Evolutionary conservation across 2,797 vertebrate genomes (phyloP).

Genomic region (Siniperca obscura): DNA sequence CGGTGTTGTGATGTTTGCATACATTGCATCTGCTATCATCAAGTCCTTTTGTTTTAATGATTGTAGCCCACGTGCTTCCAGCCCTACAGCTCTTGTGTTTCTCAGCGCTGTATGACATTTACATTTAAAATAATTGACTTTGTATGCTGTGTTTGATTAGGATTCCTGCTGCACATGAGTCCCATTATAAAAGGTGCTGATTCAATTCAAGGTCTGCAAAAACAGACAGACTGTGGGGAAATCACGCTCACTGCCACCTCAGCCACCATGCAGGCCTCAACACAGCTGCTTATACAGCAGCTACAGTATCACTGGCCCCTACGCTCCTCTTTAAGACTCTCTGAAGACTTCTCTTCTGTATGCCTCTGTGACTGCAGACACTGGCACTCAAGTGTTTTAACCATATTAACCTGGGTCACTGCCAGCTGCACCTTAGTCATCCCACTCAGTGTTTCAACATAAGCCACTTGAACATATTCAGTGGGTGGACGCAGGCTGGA

Average conservation of each 20-base stretch:
- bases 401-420: conserved; percentile 80
- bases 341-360: conserved; percentile 55
- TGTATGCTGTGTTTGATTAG: conserved; percentile 71
- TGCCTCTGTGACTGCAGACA: conserved; percentile 58
- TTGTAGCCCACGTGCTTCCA: neutral
- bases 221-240: conserved; percentile 70
- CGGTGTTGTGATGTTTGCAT: conserved; percentile 6
- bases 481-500: conserved; percentile 40
- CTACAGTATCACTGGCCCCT: conserved; percentile 43
- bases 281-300: conserved; percentile 68
- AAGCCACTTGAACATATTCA: conserved; percentile 68
- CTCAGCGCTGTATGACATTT: conserved; percentile 40
- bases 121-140: conserved; percentile 60
- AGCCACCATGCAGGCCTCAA: conserved; percentile 51
- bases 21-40: conserved; percentile 4
- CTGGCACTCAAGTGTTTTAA: conserved; percentile 74
- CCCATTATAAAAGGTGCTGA: conserved; percentile 73
- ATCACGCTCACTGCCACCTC: conserved; percentile 65
- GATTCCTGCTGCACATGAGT: conserved; percentile 66
- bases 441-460: conserved; percentile 63
- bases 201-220: conserved; percentile 74
- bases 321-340: conserved; percentile 38
- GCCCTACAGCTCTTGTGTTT: conserved; percentile 9
- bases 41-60: conserved; percentile 24
- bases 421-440: conserved; percentile 74